phyloP scores from a whole-genome alignment of 1,140 invertebrate species.

The Drosophila azteca region DNA sequence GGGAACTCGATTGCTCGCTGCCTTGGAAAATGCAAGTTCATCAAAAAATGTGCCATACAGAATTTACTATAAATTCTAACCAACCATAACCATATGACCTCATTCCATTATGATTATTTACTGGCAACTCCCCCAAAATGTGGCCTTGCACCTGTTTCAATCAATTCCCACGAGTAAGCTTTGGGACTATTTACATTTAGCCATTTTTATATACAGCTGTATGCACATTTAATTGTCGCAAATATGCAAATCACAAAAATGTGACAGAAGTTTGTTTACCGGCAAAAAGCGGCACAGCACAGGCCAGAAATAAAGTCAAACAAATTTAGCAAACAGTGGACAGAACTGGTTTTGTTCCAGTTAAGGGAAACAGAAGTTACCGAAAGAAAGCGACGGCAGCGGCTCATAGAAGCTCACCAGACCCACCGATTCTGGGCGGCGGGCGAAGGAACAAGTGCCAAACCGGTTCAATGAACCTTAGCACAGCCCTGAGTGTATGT shows the following conservation, averaged over 20 bases:
- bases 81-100: too few species aligned
- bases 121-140: conserved; percentile 1
- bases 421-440: conserved; percentile 9
- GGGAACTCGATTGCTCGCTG: too few species aligned
- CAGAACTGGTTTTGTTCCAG: conserved; percentile 49
- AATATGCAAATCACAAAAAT: conserved; percentile 47
- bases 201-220: conserved; percentile 10
- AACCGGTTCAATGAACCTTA: conserved; percentile 74
- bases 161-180: conserved; percentile 20
- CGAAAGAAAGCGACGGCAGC: conserved; percentile 49
- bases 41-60: conserved; percentile 7
- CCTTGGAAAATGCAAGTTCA: conserved; percentile 10
- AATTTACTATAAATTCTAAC: too few species aligned
- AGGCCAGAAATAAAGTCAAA: conserved; percentile 11
- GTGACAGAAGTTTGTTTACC: conserved; percentile 43
- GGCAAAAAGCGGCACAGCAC: conserved; percentile 12
- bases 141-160: conserved; percentile 29
- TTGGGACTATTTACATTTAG: conserved; percentile 12
- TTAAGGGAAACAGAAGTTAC: conserved; percentile 28
- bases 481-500: conserved; percentile 12
- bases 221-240: conserved; percentile 44
- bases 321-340: conserved; percentile 38
- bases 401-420: conserved; percentile 24
- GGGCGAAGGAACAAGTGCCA: conserved; percentile 14
- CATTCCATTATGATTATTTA: too few species aligned